Conservation (phyloP, 2,797 vertebrate genomes). For the Gephyroberyx darwinii region DNA sequence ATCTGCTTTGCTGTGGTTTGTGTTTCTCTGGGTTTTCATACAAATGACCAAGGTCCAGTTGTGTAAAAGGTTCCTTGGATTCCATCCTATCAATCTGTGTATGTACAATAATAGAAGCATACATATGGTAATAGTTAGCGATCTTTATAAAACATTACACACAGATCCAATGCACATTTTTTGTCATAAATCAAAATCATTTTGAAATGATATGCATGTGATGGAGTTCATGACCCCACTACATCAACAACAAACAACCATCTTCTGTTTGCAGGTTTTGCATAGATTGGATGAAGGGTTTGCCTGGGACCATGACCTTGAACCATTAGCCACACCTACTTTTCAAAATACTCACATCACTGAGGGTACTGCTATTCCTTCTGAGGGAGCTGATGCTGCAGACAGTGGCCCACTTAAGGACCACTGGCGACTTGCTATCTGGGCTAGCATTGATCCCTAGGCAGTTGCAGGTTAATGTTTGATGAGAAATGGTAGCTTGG, state of each 20-base stretch:
- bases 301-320: too few species aligned
- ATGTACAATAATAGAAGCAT: not conserved
- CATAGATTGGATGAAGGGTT: too few species aligned
- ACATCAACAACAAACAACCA: not conserved
- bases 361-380: slow-evolving; percentile 25
- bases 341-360: not conserved
- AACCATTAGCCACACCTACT: not conserved
- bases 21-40: slow-evolving; percentile 37
- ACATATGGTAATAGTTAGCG: not conserved
- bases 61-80: slow-evolving; percentile 7
- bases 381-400: slow-evolving; percentile 20
- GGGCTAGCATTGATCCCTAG: slow-evolving; percentile 59
- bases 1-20: slow-evolving; percentile 33
- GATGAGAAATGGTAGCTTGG: slow-evolving; percentile 26
- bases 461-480: slow-evolving; percentile 51
- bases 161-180: not conserved
- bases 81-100: slow-evolving; percentile 11
- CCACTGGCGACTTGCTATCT: slow-evolving; percentile 58
- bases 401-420: slow-evolving; percentile 55
- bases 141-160: not conserved
- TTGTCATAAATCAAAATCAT: too few species aligned
- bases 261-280: not conserved
- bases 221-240: not conserved
- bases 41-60: not conserved
- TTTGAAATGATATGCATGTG: not conserved